Evolutionary conservation across 1,140 invertebrate species (phyloP), one percentile per base, ranked within the genome.

Genomic region (Phymorhynchus buccinoides): DNA sequence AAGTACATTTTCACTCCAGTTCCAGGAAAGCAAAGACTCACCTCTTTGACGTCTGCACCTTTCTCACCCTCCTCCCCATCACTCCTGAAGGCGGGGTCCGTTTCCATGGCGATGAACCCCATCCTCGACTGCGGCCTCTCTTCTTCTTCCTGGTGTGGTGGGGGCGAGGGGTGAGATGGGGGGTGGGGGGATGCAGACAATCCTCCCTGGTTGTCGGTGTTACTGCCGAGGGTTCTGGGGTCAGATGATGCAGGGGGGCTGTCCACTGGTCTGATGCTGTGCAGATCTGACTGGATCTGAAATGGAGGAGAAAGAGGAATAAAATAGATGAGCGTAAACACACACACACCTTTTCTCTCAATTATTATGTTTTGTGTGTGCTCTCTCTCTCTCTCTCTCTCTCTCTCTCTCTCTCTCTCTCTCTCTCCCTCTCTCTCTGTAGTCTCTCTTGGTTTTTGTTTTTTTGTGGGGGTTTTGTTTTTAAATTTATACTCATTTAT

Each of bases 81-180:
- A 56, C 35, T 80, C 22, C 14, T 48, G 12, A 48, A 3, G 12
- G 42, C 79, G 0, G 44, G n/a, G 37, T 75, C 35, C 22, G 77
- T 30, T 44, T 83, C 62, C 81, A 71, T 44, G 39, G 81, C 22
- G 37, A 83, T 27, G 66, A 83, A 83, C 4, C 81, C 81, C 41
- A 71, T 30, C 27, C 81, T 22, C 7, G 81, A 83, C 62, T 6
- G 0, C n/a, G 81, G 81, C 41, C 81, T 56, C 14, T 44, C 81
- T 14, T 71, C 81, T 1, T 83, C 62, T n/a, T n/a, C n/a, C n/a
- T n/a, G n/a, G n/a, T n/a, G n/a, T n/a, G n/a, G n/a, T n/a, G n/a
- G n/a, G n/a, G 32, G n/a, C 3, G 27, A 35, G 52, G 30, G 22
- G 32, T 37, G 32, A 30, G 30, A 2, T 44, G 62, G 37, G 14